Evolutionary conservation across 2,888 invertebrate genomes (phyloP).

Genomic region (Nezara viridula): DNA sequence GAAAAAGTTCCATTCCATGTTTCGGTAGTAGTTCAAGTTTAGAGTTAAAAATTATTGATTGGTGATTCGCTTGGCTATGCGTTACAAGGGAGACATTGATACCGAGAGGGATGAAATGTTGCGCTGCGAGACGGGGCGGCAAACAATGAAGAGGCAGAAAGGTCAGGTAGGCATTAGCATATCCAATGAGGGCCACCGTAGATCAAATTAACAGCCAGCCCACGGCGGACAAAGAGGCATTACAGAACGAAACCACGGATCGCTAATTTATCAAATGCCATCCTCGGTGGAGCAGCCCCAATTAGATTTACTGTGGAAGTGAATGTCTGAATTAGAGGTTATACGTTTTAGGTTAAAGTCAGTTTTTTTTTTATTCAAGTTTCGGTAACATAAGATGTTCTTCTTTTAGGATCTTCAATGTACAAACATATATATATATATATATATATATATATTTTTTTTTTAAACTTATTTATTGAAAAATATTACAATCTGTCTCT

Average conservation of each 20-base stretch:
- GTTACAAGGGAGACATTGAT: background rate
- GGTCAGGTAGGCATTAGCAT: conserved; percentile 7
- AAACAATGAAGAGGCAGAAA: background rate
- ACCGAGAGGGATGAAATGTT: background rate
- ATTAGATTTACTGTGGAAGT: background rate
- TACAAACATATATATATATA: too few relatives aligned
- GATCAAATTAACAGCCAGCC: conserved; percentile 18
- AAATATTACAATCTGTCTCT: too few relatives aligned
- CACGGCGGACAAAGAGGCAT: background rate
- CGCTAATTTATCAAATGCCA: conserved; percentile 16
- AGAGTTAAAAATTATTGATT: background rate
- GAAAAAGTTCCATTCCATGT: too few relatives aligned
- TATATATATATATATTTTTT: too few relatives aligned
- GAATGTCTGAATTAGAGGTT: background rate
- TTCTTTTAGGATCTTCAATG: too few relatives aligned
- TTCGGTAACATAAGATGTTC: too few relatives aligned
- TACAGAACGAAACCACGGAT: conserved; percentile 25
- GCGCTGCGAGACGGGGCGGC: background rate
- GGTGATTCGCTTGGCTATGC: background rate
- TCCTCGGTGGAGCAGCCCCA: background rate
- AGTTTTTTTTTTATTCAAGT: too few relatives aligned
- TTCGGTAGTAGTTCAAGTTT: too few relatives aligned
- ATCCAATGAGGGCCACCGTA: background rate
- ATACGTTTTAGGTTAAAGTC: too few relatives aligned
- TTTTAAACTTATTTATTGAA: too few relatives aligned